Evolutionary conservation across 1,140 invertebrate genomes (phyloP), one percentile per base, ranked within the genome.

Genomic region (Leptinotarsa texana): DNA sequence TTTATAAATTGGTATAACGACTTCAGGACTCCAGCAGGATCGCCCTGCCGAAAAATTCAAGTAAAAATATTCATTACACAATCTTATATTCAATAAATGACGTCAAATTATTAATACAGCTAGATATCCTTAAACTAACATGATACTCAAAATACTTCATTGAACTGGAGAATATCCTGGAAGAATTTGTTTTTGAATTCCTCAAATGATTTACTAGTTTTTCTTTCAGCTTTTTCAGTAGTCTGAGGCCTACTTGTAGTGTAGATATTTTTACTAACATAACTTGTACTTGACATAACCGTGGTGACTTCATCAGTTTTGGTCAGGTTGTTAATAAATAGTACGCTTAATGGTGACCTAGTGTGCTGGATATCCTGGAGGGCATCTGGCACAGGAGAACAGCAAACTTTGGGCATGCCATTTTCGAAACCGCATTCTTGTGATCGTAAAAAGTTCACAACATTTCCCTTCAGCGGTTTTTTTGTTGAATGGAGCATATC

Each of bases 341-440:
- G 21, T 24, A 15, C 3, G 4, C 63, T 65, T 4, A 42, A 21
- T 49, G 15, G 24, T n/a, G 71, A 24, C 66, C 62, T 21, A 65
- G 22, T 2, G 51, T 72, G 21, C 27, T 72, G 61, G 24, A 27
- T 15, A 18, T 11, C 63, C 2, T 67, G 22, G 48, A 75, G n/a
- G n/a, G 70, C 62, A 33, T 61, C 47, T 17, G 75, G 72, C 11
- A 74, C 21, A 4, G 47, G 13, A n/a, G 17, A 22, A 69, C 75
- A 76, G 51, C 75, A 76, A 2, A 76, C 72, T 61, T 68, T 76
- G 8, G 75, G 75, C 17, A 66, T 66, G 47, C 51, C 75, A 13
- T 74, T 61, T 49, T 73, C 27, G 47, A 76, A 76, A 5, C 72
- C 75, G 51, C 75, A 76, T 49, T 76, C 22, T 48, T 76, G 63